phyloP scores from a whole-genome alignment of 2,797 vertebrate species.

The Coregonus sp. region DNA sequence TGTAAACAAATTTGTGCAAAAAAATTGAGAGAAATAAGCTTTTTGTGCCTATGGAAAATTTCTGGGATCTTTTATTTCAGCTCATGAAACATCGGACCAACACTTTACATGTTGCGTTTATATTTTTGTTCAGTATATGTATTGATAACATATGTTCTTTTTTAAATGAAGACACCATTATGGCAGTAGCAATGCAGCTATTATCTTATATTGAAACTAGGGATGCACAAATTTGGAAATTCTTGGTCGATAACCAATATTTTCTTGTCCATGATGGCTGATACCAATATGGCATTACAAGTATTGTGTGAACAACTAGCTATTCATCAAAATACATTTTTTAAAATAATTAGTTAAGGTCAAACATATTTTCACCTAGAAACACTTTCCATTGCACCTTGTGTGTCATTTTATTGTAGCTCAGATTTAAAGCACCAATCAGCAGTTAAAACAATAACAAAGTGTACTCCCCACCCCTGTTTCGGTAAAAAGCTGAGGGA shows the following conservation, averaged over 20 bases:
- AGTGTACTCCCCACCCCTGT: too few species aligned
- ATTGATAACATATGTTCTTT: slow-evolving; percentile 11
- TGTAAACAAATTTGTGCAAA: too few species aligned
- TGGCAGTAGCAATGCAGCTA: slow-evolving; percentile 5
- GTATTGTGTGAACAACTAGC: neutral
- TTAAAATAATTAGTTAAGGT: neutral
- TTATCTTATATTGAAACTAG: slow-evolving; percentile 1
- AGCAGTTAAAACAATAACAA: too few species aligned
- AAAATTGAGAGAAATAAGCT: too few species aligned
- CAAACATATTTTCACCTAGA: neutral
- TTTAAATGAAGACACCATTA: slow-evolving; percentile 4
- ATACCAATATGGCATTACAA: neutral
- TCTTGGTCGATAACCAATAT: neutral
- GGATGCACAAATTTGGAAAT: neutral
- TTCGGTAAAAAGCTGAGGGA: too few species aligned
- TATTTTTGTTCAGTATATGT: neutral
- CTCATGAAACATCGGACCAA: too few species aligned
- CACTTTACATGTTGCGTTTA: too few species aligned
- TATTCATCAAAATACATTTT: neutral
- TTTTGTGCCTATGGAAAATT: too few species aligned
- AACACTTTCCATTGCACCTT: neutral
- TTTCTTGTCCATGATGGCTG: neutral
- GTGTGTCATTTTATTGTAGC: neutral
- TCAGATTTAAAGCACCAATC: too few species aligned
- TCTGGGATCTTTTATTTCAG: too few species aligned